Percentiles rank a stretch among this genome's conserved stretches.
Evolutionary conservation across 2,113 vertebrate genomes (phyloP).

Genomic region (Holacanthus passer): DNA sequence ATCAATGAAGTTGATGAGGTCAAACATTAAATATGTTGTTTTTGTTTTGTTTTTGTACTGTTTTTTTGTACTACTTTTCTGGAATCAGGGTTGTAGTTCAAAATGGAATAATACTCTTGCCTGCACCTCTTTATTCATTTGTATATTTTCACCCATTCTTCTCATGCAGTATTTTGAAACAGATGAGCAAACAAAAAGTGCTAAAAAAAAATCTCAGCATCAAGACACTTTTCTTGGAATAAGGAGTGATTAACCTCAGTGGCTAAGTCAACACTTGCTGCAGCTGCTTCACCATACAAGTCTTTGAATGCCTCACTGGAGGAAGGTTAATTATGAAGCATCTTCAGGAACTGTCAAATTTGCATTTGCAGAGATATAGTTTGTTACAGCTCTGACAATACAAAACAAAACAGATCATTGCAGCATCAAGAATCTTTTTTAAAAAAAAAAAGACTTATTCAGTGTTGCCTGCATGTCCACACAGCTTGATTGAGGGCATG

Average conservation of each 20-base stretch:
- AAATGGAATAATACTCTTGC: neutral
- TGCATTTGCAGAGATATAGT: neutral
- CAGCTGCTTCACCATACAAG: constrained; percentile 20
- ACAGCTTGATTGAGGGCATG: constrained; percentile 27
- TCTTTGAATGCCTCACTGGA: constrained; percentile 5
- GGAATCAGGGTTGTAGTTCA: too few species aligned
- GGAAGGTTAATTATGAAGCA: neutral
- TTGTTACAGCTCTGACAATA: neutral
- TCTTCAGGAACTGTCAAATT: neutral
- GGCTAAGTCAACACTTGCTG: neutral
- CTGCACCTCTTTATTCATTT: neutral
- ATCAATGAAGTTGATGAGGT: too few species aligned
- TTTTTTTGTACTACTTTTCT: too few species aligned
- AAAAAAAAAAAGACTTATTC: too few species aligned
- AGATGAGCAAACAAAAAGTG: neutral
- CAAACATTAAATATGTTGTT: too few species aligned
- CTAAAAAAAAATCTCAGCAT: neutral
- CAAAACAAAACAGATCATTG: constrained; percentile 7
- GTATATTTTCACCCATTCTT: neutral
- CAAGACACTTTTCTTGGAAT: neutral
- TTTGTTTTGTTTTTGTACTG: too few species aligned
- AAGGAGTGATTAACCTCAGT: constrained; percentile 1
- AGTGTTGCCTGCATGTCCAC: neutral
- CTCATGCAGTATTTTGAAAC: neutral
- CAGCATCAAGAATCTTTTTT: neutral